Conservation (phyloP, 2,888 invertebrate species). For the Dioctria linearis region DNA sequence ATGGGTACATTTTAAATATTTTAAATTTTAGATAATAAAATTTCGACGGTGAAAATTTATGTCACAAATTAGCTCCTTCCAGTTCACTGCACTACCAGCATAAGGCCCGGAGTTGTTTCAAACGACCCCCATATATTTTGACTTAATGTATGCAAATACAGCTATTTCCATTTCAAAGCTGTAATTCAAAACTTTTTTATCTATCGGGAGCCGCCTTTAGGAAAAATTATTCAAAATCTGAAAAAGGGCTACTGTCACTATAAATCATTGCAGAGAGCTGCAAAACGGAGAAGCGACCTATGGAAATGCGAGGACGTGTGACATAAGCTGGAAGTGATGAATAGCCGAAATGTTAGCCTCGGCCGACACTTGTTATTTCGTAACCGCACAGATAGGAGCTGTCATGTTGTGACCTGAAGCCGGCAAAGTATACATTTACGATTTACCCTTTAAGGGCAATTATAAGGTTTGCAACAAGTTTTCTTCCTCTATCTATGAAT, state of each 20-base stretch:
- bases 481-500: too few species aligned
- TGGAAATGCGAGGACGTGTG: constrained; percentile 29
- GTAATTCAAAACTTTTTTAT: constrained; percentile 27
- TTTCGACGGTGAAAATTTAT: constrained; percentile 14
- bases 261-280: constrained; percentile 21
- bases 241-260: constrained; percentile 28
- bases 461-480: too few species aligned
- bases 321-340: constrained; percentile 33
- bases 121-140: constrained; percentile 15
- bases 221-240: constrained; percentile 25
- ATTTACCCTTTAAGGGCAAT: too few species aligned
- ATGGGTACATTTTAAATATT: too few species aligned
- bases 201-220: constrained; percentile 27
- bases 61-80: constrained; percentile 13
- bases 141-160: constrained; percentile 29
- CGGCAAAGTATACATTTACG: too few species aligned
- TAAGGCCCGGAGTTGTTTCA: background rate
- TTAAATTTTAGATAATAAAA: too few species aligned
- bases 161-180: constrained; percentile 21
- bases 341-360: constrained; percentile 15
- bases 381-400: background rate
- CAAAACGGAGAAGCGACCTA: constrained; percentile 20
- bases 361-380: constrained; percentile 1
- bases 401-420: background rate
- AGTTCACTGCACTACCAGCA: background rate